phyloP scores from a whole-genome alignment of 2,113 vertebrate species.

The Sciurus niger region DNA sequence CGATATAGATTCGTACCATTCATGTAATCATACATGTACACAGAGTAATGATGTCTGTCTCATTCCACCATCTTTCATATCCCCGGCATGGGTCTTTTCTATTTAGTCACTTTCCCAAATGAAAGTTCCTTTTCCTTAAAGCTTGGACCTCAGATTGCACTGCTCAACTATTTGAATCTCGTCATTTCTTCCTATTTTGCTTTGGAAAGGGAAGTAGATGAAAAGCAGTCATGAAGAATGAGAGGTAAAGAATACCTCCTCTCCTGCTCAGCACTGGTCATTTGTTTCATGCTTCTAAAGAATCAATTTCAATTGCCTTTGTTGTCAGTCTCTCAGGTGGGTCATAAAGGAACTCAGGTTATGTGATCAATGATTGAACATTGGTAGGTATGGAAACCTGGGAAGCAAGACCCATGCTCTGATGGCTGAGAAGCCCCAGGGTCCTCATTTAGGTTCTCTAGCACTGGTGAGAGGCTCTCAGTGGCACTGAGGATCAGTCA shows the following conservation, averaged over 20 bases:
- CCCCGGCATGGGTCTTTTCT: not conserved
- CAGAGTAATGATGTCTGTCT: too few species aligned
- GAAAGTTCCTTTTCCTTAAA: not conserved
- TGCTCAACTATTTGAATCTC: not conserved
- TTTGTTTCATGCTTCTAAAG: not conserved
- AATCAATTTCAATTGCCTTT: not conserved
- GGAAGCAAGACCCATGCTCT: not conserved
- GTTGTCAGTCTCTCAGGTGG: not conserved
- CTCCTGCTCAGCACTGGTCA: not conserved
- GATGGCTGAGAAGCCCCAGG: not conserved
- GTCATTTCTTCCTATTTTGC: not conserved
- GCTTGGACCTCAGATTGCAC: not conserved
- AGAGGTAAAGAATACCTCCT: not conserved
- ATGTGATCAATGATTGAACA: not conserved
- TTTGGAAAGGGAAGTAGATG: not conserved
- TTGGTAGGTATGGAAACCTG: not conserved
- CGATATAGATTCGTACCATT: too few species aligned
- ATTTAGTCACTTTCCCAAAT: not conserved
- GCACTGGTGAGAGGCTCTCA: not conserved
- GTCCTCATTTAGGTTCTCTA: not conserved
- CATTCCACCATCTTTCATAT: too few species aligned
- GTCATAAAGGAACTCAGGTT: not conserved
- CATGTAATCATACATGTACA: too few species aligned
- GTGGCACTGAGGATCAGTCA: not conserved
- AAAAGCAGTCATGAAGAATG: not conserved